Evolutionary conservation across 2,113 vertebrate species (phyloP).

Genomic region (Agapornis roseicollis): DNA sequence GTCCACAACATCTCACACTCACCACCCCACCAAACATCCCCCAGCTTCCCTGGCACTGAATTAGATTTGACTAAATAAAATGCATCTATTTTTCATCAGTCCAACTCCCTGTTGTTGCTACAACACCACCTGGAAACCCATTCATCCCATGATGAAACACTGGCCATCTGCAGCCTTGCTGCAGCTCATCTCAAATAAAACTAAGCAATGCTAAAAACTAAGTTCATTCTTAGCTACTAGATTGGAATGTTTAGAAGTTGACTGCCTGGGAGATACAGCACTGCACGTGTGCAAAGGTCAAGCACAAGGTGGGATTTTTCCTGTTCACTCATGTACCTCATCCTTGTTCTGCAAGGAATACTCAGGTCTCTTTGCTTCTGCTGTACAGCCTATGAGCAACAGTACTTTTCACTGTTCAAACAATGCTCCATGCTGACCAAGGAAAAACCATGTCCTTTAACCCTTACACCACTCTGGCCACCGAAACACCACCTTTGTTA

Average conservation of each 20-base stretch:
- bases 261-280: not conserved
- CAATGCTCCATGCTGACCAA: not conserved
- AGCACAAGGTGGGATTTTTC: not conserved
- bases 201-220: not conserved
- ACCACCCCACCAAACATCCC: not conserved
- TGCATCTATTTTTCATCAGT: not conserved
- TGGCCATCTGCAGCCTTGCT: not conserved
- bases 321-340: accelerated
- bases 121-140: not conserved
- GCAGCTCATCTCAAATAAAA: not conserved
- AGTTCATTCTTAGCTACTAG: not conserved
- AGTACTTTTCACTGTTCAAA: too few species aligned
- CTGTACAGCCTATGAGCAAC: accelerated
- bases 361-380: not conserved
- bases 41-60: not conserved
- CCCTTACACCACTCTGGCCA: not conserved
- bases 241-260: not conserved
- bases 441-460: accelerated
- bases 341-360: accelerated
- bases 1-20: not conserved
- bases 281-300: accelerated
- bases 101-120: not conserved
- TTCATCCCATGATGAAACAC: not conserved
- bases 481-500: not conserved
- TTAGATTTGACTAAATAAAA: not conserved